phyloP scores from a whole-genome alignment of 2,888 invertebrate genomes.

The Steinernema carpocapsae region DNA sequence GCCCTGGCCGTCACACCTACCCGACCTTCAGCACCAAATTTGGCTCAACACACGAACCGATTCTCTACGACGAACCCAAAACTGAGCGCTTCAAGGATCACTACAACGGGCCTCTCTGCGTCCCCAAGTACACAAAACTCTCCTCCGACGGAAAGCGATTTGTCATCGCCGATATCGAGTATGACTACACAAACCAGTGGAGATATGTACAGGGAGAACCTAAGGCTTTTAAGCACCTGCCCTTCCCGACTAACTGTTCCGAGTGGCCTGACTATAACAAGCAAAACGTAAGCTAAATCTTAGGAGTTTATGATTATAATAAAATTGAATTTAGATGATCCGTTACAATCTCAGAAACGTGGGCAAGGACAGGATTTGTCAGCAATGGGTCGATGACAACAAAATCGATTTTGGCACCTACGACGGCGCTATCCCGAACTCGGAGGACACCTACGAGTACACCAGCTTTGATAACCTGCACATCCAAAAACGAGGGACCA shows the following conservation, averaged over 20 bases:
- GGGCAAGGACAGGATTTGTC: neutral
- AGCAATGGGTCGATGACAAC: constrained; percentile 10
- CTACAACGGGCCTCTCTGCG: constrained; percentile 17
- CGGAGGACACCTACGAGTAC: neutral
- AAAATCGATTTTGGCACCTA: neutral
- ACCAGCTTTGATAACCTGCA: neutral
- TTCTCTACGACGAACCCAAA: constrained; percentile 11
- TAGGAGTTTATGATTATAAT: neutral
- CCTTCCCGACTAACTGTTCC: constrained; percentile 13
- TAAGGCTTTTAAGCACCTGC: neutral
- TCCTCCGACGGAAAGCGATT: neutral
- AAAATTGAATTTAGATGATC: neutral
- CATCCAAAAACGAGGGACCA: neutral
- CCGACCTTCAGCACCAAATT: constrained; percentile 14
- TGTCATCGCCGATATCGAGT: constrained; percentile 1
- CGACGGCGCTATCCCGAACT: neutral
- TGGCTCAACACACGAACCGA: constrained; percentile 1
- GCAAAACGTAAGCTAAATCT: neutral
- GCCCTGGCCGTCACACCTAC: constrained; percentile 19
- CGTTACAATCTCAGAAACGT: neutral
- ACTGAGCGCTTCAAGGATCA: constrained; percentile 18
- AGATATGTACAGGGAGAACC: neutral
- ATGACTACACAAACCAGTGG: neutral
- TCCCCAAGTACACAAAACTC: constrained; percentile 2
- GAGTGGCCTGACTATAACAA: constrained; percentile 16